Conservation (phyloP, 2,113 vertebrate genomes). For the Gnathonemus echidnorhynchus region DNA sequence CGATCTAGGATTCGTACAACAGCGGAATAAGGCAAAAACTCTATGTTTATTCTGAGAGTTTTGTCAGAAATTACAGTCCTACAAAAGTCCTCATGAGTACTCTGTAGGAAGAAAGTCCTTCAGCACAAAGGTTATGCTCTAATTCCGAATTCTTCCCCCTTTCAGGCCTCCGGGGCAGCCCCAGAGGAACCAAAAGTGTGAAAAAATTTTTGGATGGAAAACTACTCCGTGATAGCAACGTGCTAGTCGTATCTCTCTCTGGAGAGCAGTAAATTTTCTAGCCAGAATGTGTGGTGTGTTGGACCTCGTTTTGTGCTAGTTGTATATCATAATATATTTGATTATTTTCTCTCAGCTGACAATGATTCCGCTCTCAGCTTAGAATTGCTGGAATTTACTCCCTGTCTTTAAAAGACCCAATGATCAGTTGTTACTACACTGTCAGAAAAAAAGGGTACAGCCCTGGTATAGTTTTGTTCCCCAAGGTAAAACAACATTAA, state of each 20-base stretch:
- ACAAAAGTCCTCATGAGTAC: background rate
- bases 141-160: background rate
- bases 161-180: background rate
- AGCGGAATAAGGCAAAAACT: background rate
- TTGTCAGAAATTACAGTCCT: background rate
- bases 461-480: background rate
- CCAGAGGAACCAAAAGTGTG: background rate
- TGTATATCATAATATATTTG: background rate
- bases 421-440: background rate
- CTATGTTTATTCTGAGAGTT: background rate
- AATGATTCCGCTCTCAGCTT: background rate
- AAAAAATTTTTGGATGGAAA: background rate
- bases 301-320: background rate
- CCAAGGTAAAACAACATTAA: background rate
- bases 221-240: background rate
- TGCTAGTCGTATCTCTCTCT: background rate
- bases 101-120: background rate
- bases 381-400: background rate
- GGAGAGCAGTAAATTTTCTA: background rate
- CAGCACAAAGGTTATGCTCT: background rate
- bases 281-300: background rate
- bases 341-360: background rate
- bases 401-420: background rate
- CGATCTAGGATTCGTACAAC: no score
- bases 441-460: background rate